Evolutionary conservation across 2,888 invertebrate species (phyloP).

Genomic region (Dendrolimus houi): DNA sequence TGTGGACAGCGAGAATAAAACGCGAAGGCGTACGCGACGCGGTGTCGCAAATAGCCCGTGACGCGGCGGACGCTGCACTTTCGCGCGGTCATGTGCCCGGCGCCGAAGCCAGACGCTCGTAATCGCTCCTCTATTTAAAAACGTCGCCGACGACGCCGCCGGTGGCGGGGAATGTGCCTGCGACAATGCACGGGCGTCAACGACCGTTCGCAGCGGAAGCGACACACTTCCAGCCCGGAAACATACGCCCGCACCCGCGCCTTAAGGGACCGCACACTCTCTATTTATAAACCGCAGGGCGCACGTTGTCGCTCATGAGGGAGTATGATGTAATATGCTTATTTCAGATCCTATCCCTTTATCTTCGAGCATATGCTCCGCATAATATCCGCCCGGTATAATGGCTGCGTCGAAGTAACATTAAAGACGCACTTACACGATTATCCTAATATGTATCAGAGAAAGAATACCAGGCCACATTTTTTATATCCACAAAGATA

Average conservation of each 20-base stretch:
- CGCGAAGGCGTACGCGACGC: conserved; percentile 17
- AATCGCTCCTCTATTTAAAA: conserved; percentile 73
- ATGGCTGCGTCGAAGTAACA: neutral
- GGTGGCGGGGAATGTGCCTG: conserved; percentile 64
- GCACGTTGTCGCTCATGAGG: conserved; percentile 33
- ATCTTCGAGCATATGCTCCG: conserved; percentile 16
- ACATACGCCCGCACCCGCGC: conserved; percentile 68
- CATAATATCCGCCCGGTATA: conserved; percentile 5
- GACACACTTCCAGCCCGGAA: conserved; percentile 75
- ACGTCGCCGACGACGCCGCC: conserved; percentile 56
- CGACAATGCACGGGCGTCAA: conserved; percentile 68
- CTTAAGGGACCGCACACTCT: conserved; percentile 62
- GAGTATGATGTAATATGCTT: conserved; percentile 53
- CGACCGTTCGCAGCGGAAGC: conserved; percentile 72
- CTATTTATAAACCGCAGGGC: conserved; percentile 64
- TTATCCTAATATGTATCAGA: no score
- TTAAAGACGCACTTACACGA: no score
- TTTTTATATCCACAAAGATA: no score
- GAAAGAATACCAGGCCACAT: no score
- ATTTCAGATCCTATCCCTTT: conserved; percentile 39
- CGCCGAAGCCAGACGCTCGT: conserved; percentile 67
- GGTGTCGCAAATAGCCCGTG: conserved; percentile 69
- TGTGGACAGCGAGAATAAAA: conserved; percentile 4
- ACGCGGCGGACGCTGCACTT: conserved; percentile 72
- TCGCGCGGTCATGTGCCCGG: conserved; percentile 69